These are phyloP conservation scores for Ephestia elutella DNA, from an alignment of 1,140 invertebrate species.

Conservation along the genomic window DNA sequence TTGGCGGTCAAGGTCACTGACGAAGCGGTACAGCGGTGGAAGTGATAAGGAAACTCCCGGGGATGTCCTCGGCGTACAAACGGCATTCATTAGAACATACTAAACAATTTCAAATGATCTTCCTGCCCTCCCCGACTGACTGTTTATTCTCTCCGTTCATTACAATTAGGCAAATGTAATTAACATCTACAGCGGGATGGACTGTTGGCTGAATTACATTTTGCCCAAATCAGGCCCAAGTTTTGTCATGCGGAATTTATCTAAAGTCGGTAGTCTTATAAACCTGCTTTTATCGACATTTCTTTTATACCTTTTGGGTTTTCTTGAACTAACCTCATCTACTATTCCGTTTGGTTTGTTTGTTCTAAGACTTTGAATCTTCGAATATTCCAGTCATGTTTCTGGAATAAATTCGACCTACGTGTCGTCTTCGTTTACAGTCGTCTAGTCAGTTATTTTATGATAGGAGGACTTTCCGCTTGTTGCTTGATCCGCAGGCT, in stretches of 20 bases:
- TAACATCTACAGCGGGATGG: constrained; percentile 1
- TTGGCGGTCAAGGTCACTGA: neutral
- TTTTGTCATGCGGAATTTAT: neutral
- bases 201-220: neutral
- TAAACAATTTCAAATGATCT: neutral
- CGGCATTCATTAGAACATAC: constrained; percentile 1
- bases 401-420: neutral
- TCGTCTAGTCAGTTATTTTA: neutral
- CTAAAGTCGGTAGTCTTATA: neutral
- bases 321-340: too few relatives aligned
- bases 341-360: neutral
- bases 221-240: neutral
- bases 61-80: neutral
- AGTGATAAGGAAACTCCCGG: neutral
- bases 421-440: neutral
- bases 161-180: neutral
- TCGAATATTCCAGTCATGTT: neutral
- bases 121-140: neutral
- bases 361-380: neutral
- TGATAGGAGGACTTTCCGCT: neutral
- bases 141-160: neutral
- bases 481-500: neutral
- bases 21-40: neutral
- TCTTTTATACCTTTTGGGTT: too few relatives aligned
- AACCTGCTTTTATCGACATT: too few relatives aligned